Evolutionary conservation across 2,797 vertebrate species (phyloP).

Genomic region (Trematomus bernacchii): DNA sequence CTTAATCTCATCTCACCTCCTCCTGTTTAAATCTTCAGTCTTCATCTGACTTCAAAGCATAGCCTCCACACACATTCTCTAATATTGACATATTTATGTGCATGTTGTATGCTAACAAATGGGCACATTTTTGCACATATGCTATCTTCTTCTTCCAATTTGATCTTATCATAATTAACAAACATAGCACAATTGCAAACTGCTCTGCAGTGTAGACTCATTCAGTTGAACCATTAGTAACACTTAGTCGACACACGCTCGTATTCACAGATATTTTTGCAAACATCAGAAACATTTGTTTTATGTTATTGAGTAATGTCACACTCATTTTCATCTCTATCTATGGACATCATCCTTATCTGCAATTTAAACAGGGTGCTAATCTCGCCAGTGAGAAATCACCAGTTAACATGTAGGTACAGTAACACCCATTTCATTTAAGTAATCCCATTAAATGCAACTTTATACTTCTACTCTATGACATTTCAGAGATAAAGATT

Average conservation of each 20-base stretch:
- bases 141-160: background rate
- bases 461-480: background rate
- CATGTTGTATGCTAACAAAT: background rate
- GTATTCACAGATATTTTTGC: background rate
- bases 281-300: background rate
- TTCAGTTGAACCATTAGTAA: background rate
- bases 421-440: background rate
- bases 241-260: background rate
- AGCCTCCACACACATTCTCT: background rate
- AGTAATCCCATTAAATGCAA: background rate
- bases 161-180: background rate
- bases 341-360: background rate
- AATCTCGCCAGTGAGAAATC: too few relatives aligned
- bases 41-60: constrained; percentile 5
- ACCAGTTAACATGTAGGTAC: background rate
- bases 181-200: background rate
- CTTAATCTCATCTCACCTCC: constrained; percentile 17
- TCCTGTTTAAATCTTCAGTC: constrained; percentile 22
- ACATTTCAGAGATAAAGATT: background rate
- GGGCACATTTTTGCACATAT: background rate
- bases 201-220: background rate
- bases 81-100: background rate
- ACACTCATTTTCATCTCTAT: background rate
- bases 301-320: background rate
- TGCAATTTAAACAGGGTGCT: background rate